Base-by-base conservation (phyloP, 2,888 invertebrate species). In the Sinohyriopsis cumingii region DNA sequence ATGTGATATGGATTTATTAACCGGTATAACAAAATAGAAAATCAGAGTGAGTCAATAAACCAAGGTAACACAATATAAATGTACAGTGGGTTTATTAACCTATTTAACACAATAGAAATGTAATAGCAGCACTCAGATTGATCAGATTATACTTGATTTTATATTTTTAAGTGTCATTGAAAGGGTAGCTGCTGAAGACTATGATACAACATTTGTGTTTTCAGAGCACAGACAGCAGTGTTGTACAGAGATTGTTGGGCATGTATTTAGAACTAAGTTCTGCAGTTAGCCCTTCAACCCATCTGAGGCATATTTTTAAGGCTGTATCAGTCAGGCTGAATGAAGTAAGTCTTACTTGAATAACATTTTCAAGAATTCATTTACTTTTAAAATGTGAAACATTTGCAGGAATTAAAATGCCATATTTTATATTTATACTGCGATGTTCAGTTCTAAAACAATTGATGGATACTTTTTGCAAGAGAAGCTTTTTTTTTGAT, bases 191-290 rank as follows among this genome's bases (percentile, higher is more conserved):
- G 12, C n/a, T 22, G n/a, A 24, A 57, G 24, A 57, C 7, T 57
- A 9, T n/a, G 20, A 24, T n/a, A 22, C 57, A 57, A 5, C 19
- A 63, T 24, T 66, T 67, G 59, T 71, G 33, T 60, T 77, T 80
- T 22, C 79, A 86, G 86, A 83, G 80, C 65, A 68, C 84, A 59
- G 86, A 86, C 25, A 59, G 81, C 45, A 77, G 78, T n/a, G 69
- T 83, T 54, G 72, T 86, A n/a, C 82, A 85, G 79, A 83, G 82
- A 63, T 69, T 84, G 6, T 72, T 86, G 66, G 68, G 71, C 60
- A 71, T 82, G n/a, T 85, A 85, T 73, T 72, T 82, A 59, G 74
- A 76, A 20, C 59, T 86, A 55, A 82, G 84, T 75, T 73, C 73
- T 63, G 75, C 76, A 18, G 72, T 85, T 33, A 73, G 79, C 55